Conservation (phyloP, 2,113 vertebrate genomes). For the Hydrochoerus hydrochaeris region DNA sequence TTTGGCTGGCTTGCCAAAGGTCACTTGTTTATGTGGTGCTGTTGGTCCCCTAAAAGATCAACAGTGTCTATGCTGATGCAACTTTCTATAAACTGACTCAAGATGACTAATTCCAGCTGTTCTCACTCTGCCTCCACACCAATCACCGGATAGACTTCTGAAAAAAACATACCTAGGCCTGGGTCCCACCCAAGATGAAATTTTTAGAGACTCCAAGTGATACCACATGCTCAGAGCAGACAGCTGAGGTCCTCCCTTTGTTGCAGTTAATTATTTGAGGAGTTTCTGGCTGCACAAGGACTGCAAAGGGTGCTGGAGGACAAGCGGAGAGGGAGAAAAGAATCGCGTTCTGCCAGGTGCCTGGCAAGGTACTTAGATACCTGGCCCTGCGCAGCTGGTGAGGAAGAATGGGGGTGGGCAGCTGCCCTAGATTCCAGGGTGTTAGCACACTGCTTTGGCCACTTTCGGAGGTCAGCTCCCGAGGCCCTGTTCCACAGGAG, state of each 20-base stretch:
- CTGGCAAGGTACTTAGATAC: fast-evolving
- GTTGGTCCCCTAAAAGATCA: neutral
- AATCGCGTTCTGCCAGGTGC: neutral
- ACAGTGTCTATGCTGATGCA: neutral
- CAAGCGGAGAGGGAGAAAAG: neutral
- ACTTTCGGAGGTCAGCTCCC: neutral
- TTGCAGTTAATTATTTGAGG: constrained; percentile 24
- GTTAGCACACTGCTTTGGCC: neutral
- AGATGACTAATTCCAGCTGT: neutral
- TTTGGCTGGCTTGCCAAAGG: neutral
- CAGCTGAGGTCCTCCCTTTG: neutral
- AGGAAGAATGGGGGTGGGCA: too few relatives aligned
- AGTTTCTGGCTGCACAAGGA: neutral
- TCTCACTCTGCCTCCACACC: neutral
- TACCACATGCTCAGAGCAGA: neutral
- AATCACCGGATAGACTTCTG: neutral
- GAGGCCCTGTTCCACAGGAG: neutral
- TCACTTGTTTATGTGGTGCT: neutral
- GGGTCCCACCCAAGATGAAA: neutral
- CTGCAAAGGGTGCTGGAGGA: neutral
- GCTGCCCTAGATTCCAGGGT: neutral
- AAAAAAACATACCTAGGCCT: neutral
- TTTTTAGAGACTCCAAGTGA: neutral
- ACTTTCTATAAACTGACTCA: neutral
- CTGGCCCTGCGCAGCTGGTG: fast-evolving